Percentiles rank a stretch among this genome's conserved stretches.
Evolutionary conservation across 2,797 vertebrate species (phyloP).

Genomic region (Anguilla anguilla): DNA sequence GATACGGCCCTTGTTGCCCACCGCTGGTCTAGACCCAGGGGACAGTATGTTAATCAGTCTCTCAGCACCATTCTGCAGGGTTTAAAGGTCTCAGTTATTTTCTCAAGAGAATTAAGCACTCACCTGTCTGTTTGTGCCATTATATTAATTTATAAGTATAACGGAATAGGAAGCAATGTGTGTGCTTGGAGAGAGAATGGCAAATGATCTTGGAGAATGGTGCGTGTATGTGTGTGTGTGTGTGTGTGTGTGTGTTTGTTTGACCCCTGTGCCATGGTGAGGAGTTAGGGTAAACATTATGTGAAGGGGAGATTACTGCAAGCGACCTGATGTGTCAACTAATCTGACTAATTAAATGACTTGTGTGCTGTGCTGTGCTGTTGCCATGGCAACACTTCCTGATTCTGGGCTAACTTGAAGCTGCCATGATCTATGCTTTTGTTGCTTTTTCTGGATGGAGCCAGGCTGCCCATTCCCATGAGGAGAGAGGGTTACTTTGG

Average conservation of each 20-base stretch:
- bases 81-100: not conserved
- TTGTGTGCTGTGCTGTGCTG: not conserved
- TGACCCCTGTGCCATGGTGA: not conserved
- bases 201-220: conserved; percentile 36
- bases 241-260: not conserved
- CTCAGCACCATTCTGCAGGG: not conserved
- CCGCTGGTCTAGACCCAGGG: not conserved
- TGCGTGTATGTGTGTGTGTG: not conserved
- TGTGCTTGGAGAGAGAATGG: not conserved
- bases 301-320: not conserved
- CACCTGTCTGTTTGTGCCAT: not conserved
- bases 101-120: not conserved
- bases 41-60: not conserved
- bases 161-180: not conserved
- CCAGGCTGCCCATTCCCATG: not conserved
- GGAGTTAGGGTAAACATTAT: not conserved
- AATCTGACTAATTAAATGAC: not conserved
- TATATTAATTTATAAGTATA: not conserved
- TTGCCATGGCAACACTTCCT: not conserved
- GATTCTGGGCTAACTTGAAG: not conserved
- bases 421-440: not conserved
- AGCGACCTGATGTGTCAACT: not conserved
- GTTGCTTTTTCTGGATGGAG: not conserved
- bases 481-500: not conserved
- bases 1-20: too few species aligned